These are phyloP conservation scores for Latheticus oryzae DNA, from an alignment of 2,888 invertebrate species.

Conservation along the genomic window DNA sequence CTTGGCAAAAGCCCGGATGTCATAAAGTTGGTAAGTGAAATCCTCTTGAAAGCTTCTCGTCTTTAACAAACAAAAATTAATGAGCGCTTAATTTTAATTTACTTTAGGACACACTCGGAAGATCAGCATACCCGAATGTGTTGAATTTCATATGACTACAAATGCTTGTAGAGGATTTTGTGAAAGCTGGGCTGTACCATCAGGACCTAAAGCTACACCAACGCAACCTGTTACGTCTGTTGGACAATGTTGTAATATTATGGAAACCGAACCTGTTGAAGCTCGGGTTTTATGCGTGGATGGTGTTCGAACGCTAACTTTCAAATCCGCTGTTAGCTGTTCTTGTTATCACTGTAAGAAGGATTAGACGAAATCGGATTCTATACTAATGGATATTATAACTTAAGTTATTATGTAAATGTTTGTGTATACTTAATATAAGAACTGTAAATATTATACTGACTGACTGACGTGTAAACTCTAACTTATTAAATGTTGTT, in stretches of 20 bases:
- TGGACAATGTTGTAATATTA: conserved; percentile 91
- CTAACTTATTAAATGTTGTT: conserved; percentile 43
- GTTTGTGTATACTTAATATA: conserved; percentile 43
- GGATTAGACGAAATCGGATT: conserved; percentile 64
- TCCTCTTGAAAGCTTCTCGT: neutral
- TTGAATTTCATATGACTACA: conserved; percentile 85
- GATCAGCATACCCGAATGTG: conserved; percentile 86
- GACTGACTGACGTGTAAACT: conserved; percentile 57
- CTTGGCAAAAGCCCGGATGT: conserved; percentile 83
- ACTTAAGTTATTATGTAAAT: conserved; percentile 35
- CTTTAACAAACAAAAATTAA: conserved; percentile 17
- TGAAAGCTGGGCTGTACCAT: conserved; percentile 88
- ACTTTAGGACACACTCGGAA: conserved; percentile 79
- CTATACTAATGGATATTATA: conserved; percentile 3
- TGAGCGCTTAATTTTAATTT: conserved; percentile 17
- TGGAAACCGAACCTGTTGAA: conserved; percentile 86
- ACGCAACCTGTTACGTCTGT: conserved; percentile 71
- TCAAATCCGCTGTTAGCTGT: conserved; percentile 86
- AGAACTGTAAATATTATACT: conserved; percentile 60
- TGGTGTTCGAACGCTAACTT: conserved; percentile 80
- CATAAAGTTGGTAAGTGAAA: conserved; percentile 78
- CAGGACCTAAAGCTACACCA: conserved; percentile 68
- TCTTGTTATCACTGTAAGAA: conserved; percentile 90
- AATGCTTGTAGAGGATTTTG: conserved; percentile 91
- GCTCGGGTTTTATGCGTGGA: conserved; percentile 83